Conservation (phyloP, 2,888 invertebrate genomes). For the Eilema depressum region DNA sequence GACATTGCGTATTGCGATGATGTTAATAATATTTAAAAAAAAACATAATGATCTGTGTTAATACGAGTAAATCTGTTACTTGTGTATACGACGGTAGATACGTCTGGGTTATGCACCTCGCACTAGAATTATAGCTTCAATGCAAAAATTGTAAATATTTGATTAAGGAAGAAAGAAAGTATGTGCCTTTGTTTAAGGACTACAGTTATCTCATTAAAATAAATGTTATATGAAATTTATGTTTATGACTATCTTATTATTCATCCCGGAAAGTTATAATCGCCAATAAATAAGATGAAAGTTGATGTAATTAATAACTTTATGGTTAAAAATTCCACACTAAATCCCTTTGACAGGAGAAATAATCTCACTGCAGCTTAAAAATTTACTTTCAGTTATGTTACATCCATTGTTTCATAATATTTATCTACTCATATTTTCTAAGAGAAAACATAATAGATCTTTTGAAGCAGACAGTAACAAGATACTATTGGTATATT, state of each 20-base stretch:
- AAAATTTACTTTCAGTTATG: not conserved
- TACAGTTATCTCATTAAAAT: constrained; percentile 57
- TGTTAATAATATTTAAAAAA: constrained; percentile 29
- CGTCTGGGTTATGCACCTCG: constrained; percentile 64
- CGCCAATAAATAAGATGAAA: not conserved
- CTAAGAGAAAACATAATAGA: constrained; percentile 47
- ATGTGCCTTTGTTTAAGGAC: constrained; percentile 47
- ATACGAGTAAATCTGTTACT: constrained; percentile 36
- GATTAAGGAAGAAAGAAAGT: constrained; percentile 28
- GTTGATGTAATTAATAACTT: not conserved
- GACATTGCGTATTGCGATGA: constrained; percentile 21
- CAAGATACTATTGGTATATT: constrained; percentile 60
- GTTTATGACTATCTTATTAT: constrained; percentile 25
- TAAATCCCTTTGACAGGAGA: not conserved
- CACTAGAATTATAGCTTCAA: constrained; percentile 61
- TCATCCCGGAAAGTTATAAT: constrained; percentile 6
- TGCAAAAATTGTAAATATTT: constrained; percentile 66
- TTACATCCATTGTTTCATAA: not conserved
- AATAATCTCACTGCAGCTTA: not conserved
- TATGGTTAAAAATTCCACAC: not conserved
- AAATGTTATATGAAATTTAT: constrained; percentile 51
- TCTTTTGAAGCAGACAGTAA: constrained; percentile 62
- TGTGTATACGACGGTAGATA: constrained; percentile 46
- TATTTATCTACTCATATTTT: constrained; percentile 5
- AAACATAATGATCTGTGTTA: constrained; percentile 38